phyloP scores from a whole-genome alignment of 1,140 invertebrate genomes.

The Pseudachorutes palmiensis region DNA sequence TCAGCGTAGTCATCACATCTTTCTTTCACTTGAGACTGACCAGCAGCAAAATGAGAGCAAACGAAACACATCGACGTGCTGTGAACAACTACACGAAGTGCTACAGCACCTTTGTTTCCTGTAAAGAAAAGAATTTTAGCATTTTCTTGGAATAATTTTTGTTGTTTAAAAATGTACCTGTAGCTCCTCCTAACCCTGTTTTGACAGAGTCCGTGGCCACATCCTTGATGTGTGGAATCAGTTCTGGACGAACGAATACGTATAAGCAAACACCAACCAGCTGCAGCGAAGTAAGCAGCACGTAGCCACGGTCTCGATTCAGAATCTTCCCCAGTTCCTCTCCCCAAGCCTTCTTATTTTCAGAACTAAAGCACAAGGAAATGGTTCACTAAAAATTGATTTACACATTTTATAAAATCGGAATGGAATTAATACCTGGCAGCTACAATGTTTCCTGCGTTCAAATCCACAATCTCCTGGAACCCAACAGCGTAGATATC shows the following conservation, averaged over 20 bases:
- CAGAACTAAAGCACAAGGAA: conserved; percentile 54
- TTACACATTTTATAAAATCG: no score
- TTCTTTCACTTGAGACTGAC: conserved; percentile 90
- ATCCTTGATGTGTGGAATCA: conserved; percentile 79
- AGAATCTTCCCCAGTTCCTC: conserved; percentile 88
- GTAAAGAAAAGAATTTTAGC: conserved; percentile 23
- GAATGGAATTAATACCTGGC: no score
- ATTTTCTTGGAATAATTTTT: not conserved
- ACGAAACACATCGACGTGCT: conserved; percentile 94
- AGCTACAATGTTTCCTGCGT: conserved; percentile 95
- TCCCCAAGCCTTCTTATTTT: conserved; percentile 93
- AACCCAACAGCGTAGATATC: conserved; percentile 98
- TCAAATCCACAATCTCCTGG: conserved; percentile 98
- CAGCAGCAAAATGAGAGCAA: conserved; percentile 97
- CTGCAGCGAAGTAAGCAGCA: conserved; percentile 88
- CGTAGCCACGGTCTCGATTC: conserved; percentile 78
- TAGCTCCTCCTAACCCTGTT: conserved; percentile 91
- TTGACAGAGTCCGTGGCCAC: conserved; percentile 92
- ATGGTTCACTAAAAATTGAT: no score
- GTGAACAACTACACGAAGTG: conserved; percentile 82
- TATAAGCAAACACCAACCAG: conserved; percentile 96
- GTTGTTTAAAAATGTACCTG: conserved; percentile 47
- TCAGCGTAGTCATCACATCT: conserved; percentile 94
- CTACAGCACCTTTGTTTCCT: conserved; percentile 93
- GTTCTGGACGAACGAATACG: conserved; percentile 79